Evolutionary conservation across 2,113 vertebrate genomes (phyloP), one percentile per base, ranked within the genome.

Genomic region (Corvus hawaiiensis): DNA sequence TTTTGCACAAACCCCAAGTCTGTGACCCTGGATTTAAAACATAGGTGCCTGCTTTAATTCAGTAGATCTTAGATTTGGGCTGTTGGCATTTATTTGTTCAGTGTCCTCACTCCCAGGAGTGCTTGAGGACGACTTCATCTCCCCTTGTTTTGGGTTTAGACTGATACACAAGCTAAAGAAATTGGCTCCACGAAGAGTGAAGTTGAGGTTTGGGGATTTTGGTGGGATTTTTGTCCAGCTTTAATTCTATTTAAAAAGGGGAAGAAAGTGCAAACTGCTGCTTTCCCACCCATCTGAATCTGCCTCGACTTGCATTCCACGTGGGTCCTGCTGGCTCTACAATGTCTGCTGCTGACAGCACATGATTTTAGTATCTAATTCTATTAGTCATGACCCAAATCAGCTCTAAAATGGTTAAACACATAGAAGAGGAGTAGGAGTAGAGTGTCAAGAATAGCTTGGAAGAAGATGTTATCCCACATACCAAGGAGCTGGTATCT

Each of bases 391-490:
- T 92, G 94, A 96, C 93, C 96, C 93, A 88, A 86, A 95, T 96
- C 90, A 95, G 94, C 92, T 92, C 90, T 62, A 90, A 96, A 96
- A 96, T 96, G 93, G 93, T 97, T 97, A 96, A 97, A 96, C 7
- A 28, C 86, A 92, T 81, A 90, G 94, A 97, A 97, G 90, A 80
- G 83, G 92, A 97, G 96, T 95, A 87, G 96, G 94, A 96, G 93
- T 93, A 18, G 75, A 59, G 90, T 39, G 88, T 95, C 93, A 78
- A 86, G 94, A 95, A 96, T 96, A 96, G 85, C 93, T 96, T 96
- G 90, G 94, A 95, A 96, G 95, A 95, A 94, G 94, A 96, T 92
- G 94, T 74, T 96, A 94, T 96, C 96, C 94, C 93, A 94, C 92
- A 72, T 96, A 93, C 64, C 88, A 59, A 93, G 88, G 79, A 97